Percentiles rank a stretch among this genome's conserved stretches.
phyloP scores from a whole-genome alignment of 2,888 invertebrate genomes.

The Clivina fossor region DNA sequence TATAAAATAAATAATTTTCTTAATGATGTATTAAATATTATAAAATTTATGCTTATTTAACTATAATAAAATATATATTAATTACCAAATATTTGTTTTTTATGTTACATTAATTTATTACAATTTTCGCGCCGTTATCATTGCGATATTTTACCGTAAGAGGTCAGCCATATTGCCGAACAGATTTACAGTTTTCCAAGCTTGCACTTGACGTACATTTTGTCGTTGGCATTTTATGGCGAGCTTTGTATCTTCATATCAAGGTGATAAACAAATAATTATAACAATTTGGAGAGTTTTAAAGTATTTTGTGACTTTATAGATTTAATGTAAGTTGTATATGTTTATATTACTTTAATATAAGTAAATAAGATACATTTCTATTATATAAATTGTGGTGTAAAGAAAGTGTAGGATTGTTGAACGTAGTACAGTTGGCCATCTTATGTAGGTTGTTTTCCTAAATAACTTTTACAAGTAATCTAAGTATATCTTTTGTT shows the following conservation, averaged over 20 bases:
- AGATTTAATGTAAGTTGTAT: slow-evolving; percentile 31
- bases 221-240: slow-evolving; percentile 35
- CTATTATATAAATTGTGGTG: background rate
- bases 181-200: slow-evolving; percentile 27
- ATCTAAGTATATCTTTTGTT: slow-evolving; percentile 19
- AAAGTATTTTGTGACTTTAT: slow-evolving; percentile 23
- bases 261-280: slow-evolving; percentile 33
- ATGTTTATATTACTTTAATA: slow-evolving; percentile 2
- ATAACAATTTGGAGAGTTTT: slow-evolving; percentile 20
- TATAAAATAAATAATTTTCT: too few relatives aligned
- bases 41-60: too few relatives aligned
- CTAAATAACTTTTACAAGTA: slow-evolving; percentile 9
- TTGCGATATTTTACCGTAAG: too few relatives aligned
- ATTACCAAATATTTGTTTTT: too few relatives aligned
- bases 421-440: slow-evolving; percentile 33
- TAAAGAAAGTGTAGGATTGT: slow-evolving; percentile 27
- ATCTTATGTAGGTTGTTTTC: slow-evolving; percentile 32
- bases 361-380: background rate
- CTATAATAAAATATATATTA: too few relatives aligned
- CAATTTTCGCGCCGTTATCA: too few relatives aligned
- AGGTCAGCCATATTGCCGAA: slow-evolving; percentile 1
- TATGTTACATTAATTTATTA: background rate
- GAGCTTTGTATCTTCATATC: slow-evolving; percentile 35
- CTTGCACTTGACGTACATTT: slow-evolving; percentile 31
- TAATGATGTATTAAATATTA: too few relatives aligned